Percentiles rank a stretch among this genome's conserved stretches.
Conservation (phyloP, 1,140 invertebrate species). For the Druon quercuslanigerum region DNA sequence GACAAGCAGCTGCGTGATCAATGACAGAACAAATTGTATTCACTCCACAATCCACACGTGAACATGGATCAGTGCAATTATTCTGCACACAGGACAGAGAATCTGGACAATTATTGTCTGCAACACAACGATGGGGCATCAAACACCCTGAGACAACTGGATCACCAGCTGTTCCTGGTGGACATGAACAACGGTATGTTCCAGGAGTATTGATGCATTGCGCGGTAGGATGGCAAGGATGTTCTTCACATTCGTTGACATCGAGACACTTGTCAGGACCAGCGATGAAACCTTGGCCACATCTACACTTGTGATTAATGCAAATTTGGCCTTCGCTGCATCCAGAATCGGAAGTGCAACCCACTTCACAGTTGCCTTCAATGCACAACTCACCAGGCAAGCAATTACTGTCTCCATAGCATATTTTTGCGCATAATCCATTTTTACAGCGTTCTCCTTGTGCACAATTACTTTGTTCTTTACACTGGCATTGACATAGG, state of each 20-base stretch:
- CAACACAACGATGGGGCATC: slow-evolving; percentile 82
- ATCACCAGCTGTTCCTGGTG: slow-evolving; percentile 86
- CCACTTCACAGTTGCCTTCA: slow-evolving; percentile 87
- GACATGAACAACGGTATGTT: slow-evolving; percentile 87
- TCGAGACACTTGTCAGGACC: slow-evolving; percentile 84
- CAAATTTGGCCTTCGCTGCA: slow-evolving; percentile 89
- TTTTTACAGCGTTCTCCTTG: slow-evolving; percentile 88
- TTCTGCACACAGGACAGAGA: slow-evolving; percentile 83
- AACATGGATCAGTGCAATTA: slow-evolving; percentile 87
- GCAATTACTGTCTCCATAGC: slow-evolving; percentile 92
- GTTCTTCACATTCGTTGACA: slow-evolving; percentile 86
- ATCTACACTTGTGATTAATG: slow-evolving; percentile 86
- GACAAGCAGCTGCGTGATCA: slow-evolving; percentile 82
- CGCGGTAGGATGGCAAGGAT: slow-evolving; percentile 87
- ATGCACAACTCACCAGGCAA: slow-evolving; percentile 91
- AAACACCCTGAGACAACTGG: slow-evolving; percentile 84
- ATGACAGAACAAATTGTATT: slow-evolving; percentile 84
- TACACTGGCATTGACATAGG: slow-evolving; percentile 85
- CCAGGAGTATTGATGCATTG: slow-evolving; percentile 87
- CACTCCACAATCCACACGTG: slow-evolving; percentile 80
- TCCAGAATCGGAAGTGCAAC: slow-evolving; percentile 88
- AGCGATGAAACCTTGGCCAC: slow-evolving; percentile 82
- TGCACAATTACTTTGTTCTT: slow-evolving; percentile 83
- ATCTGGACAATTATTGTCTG: slow-evolving; percentile 82
- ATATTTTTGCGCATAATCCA: slow-evolving; percentile 88